These are phyloP conservation scores for Psilopsiagon aymara DNA, from an alignment of 2,113 vertebrate genomes.

Conservation along the genomic window DNA sequence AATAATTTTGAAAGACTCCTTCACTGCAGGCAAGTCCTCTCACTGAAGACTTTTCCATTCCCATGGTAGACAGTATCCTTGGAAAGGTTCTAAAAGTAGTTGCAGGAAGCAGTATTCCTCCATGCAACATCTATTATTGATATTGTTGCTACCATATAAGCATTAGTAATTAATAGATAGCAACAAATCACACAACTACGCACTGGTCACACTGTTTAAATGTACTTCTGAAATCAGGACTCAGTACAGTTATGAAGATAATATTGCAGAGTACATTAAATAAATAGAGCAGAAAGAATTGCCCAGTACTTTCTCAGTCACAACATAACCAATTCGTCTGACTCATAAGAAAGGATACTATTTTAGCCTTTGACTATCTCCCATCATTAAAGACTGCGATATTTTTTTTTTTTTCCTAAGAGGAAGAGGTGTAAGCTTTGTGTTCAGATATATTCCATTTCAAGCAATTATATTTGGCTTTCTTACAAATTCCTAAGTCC, in stretches of 20 bases:
- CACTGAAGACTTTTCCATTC: neutral
- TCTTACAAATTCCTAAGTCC: neutral
- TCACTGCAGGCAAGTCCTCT: neutral
- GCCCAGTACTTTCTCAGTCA: neutral
- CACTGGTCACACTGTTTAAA: neutral
- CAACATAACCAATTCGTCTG: neutral
- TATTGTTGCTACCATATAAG: neutral
- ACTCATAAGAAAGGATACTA: neutral
- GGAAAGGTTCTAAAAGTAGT: neutral
- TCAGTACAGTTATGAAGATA: neutral
- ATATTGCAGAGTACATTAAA: neutral
- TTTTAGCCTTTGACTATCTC: neutral
- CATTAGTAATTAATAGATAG: neutral
- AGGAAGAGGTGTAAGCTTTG: neutral
- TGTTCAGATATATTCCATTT: neutral
- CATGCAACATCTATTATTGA: neutral
- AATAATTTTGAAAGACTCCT: neutral
- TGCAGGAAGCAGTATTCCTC: neutral
- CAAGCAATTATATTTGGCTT: neutral
- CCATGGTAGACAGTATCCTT: neutral
- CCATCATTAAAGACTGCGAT: neutral
- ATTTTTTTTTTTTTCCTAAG: neutral
- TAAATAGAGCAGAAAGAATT: neutral
- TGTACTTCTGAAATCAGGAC: neutral
- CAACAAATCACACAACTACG: neutral